Base-by-base conservation (phyloP, 53 echinoderm and acorn worm genomes). In the Luidia sarsii region DNA sequence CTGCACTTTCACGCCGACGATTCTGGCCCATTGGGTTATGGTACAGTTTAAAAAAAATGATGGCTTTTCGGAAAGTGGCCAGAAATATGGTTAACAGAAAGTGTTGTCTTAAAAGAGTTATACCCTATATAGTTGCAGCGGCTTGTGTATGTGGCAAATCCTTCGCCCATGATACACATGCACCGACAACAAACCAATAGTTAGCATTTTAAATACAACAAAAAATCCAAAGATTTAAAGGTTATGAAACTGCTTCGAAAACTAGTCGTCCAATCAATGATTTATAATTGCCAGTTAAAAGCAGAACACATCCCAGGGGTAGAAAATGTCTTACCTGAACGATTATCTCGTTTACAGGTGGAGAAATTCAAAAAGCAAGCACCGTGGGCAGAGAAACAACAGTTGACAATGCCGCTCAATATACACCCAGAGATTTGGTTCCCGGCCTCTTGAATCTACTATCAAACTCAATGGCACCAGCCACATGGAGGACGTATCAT, bases 61-160 rank as follows among this genome's bases (percentile, higher is more conserved):
- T 68, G 68, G 68, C 48, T 68, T 30, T 68, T 16, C 32, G 31
- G 68, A 1, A 10, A 27, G 31, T 68, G 68, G 68, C 68, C 68
- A 3, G 48, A 22, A 30, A 15, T 0, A 0, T 68, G 68, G 68
- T 6, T 15, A 3, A 23, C 8, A 15, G 41, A 18, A 28, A 27
- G 14, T 13, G 48, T 68, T 2, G 48, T 48, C 0, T 5, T 68
- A 14, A 68, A 68, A 48, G 68, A 68, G 28, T 46, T 68, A 3
- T 45, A n/a, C 9, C 67, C 67, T n/a, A n/a, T 2, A 67, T 67
- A 37, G 28, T 46, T 1, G 29, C 67, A 1, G 67, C 67, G 0
- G 16, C 34, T 1, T 1, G 35, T 10, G 36, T 62, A 2, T 62
- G 63, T 15, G 63, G 32, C 11, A 1, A 31, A 0, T 8, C 2